phyloP scores from a whole-genome alignment of 2,113 vertebrate species.

The Channa argus region DNA sequence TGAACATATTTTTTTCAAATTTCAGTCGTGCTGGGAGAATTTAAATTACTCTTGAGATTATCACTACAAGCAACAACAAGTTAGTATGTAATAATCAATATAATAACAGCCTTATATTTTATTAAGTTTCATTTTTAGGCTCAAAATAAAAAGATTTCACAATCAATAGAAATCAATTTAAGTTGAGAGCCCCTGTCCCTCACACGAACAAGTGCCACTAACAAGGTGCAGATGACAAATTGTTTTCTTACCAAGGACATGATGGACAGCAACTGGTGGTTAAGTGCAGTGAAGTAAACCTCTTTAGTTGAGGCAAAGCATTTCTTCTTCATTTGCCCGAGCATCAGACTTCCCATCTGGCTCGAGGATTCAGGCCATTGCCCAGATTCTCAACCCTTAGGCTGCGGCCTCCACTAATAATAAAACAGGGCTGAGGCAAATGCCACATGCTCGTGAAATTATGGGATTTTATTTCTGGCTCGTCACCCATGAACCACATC shows the following conservation, averaged over 20 bases:
- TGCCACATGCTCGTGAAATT: constrained; percentile 12
- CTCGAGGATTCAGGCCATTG: constrained; percentile 14
- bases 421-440: constrained; percentile 19
- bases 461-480: background rate
- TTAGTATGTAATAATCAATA: too few species aligned
- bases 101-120: too few species aligned
- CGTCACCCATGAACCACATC: background rate
- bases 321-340: background rate
- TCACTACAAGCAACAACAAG: too few species aligned
- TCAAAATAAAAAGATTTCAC: too few species aligned
- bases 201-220: too few species aligned
- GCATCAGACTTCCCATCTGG: constrained; percentile 16
- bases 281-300: background rate
- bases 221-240: too few species aligned
- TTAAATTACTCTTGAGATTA: too few species aligned
- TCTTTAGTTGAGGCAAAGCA: background rate
- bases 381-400: constrained; percentile 18
- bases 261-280: background rate
- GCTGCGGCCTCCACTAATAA: constrained; percentile 29
- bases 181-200: background rate
- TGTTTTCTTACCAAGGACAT: too few species aligned
- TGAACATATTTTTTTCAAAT: too few species aligned
- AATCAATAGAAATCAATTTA: too few species aligned
- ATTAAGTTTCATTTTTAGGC: too few species aligned
- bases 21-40: too few species aligned